Conservation (phyloP, 2,113 vertebrate genomes). For the Erythrocercus mccallii region DNA sequence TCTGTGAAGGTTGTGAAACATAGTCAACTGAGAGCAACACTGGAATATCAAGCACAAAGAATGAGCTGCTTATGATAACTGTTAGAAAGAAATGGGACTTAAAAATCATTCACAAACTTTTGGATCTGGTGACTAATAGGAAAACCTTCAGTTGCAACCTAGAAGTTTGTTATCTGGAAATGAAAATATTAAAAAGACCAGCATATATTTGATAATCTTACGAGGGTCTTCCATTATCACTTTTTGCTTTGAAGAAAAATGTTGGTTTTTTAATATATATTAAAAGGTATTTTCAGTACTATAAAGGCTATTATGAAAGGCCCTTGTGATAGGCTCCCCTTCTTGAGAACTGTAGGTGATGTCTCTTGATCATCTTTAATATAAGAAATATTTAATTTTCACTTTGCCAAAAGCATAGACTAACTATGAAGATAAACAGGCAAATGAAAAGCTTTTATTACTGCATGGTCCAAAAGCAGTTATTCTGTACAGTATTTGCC, state of each 20-base stretch:
- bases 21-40: accelerated
- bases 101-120: background rate
- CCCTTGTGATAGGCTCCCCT: background rate
- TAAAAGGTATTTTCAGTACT: background rate
- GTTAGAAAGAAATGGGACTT: background rate
- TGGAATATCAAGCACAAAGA: background rate
- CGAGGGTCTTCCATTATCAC: background rate
- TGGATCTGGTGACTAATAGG: background rate
- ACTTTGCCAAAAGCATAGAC: background rate
- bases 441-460: background rate
- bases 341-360: background rate
- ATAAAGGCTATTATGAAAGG: background rate
- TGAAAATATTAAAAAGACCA: background rate
- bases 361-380: background rate
- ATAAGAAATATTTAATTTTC: background rate
- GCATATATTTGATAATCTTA: background rate
- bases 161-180: background rate
- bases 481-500: background rate
- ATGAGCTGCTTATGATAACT: background rate
- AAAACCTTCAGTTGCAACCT: background rate
- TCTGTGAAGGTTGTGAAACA: background rate
- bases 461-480: background rate
- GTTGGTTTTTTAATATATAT: accelerated
- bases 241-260: background rate
- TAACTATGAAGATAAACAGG: background rate